These are phyloP conservation scores for Yponomeuta evonymella DNA, from an alignment of 2,888 invertebrate genomes.

Conservation along the genomic window DNA sequence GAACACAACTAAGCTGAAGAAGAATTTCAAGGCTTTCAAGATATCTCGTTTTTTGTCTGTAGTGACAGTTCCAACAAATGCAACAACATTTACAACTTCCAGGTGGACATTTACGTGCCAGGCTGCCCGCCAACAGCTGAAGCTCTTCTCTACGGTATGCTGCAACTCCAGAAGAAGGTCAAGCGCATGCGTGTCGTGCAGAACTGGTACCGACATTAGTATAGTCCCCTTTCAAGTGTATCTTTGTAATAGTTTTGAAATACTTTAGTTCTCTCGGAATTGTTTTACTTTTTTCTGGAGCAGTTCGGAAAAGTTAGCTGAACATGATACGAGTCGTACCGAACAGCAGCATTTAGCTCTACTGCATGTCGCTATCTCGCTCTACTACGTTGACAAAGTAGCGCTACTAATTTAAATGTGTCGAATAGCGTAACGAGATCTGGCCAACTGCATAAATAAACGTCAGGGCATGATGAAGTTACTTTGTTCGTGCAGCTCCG, in stretches of 20 bases:
- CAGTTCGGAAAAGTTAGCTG: too few relatives aligned
- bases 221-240: too few relatives aligned
- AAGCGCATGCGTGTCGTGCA: slow-evolving; percentile 82
- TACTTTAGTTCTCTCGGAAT: too few relatives aligned
- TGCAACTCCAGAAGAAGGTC: slow-evolving; percentile 91
- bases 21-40: not conserved
- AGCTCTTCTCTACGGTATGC: slow-evolving; percentile 88
- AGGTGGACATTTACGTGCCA: slow-evolving; percentile 91
- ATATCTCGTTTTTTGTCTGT: too few relatives aligned
- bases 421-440: not conserved
- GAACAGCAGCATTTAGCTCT: too few relatives aligned
- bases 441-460: too few relatives aligned
- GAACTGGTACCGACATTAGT: slow-evolving; percentile 55
- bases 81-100: not conserved
- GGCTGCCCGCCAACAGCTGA: slow-evolving; percentile 97
- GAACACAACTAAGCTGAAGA: not conserved
- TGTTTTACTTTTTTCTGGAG: too few relatives aligned
- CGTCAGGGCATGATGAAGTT: too few relatives aligned
- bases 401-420: not conserved
- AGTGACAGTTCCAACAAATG: too few relatives aligned
- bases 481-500: too few relatives aligned
- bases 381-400: not conserved
- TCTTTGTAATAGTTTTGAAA: too few relatives aligned
- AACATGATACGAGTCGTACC: too few relatives aligned
- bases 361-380: not conserved